These are phyloP conservation scores for Panulirus ornatus DNA, from an alignment of 1,140 invertebrate species.

Conservation along the genomic window DNA sequence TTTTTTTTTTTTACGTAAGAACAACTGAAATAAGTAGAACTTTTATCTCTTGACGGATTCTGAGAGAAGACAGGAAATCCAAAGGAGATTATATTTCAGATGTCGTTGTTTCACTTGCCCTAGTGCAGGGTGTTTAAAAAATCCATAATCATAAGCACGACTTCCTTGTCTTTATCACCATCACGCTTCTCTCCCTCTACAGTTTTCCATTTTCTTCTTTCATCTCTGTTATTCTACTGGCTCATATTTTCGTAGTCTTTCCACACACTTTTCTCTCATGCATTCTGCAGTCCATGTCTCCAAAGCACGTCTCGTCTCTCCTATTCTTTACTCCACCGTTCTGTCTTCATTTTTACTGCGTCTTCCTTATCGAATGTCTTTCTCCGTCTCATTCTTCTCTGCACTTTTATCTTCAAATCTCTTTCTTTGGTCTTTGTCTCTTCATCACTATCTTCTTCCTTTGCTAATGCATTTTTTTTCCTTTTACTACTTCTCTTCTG, in stretches of 20 bases:
- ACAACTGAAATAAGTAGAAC: too few species aligned
- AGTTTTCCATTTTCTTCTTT: neutral
- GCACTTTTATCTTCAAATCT: neutral
- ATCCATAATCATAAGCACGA: too few species aligned
- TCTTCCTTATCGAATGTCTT: neutral
- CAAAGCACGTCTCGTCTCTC: neutral
- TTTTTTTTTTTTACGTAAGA: too few species aligned
- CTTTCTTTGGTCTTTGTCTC: neutral
- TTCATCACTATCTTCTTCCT: neutral
- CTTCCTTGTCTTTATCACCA: too few species aligned
- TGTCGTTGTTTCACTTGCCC: neutral
- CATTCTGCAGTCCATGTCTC: neutral
- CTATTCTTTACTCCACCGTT: neutral
- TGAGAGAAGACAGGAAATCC: too few species aligned
- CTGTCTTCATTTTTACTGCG: neutral
- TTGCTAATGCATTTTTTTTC: neutral
- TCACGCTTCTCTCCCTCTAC: too few species aligned
- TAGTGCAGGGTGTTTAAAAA: neutral
- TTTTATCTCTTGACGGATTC: too few species aligned
- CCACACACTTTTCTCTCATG: neutral
- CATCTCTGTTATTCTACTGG: neutral
- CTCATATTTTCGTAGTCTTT: neutral
- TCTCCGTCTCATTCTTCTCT: neutral
- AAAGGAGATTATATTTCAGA: too few species aligned
- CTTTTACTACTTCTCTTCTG: neutral